Base-by-base conservation (phyloP, 1,140 invertebrate genomes). In the Microplitis demolitor region DNA sequence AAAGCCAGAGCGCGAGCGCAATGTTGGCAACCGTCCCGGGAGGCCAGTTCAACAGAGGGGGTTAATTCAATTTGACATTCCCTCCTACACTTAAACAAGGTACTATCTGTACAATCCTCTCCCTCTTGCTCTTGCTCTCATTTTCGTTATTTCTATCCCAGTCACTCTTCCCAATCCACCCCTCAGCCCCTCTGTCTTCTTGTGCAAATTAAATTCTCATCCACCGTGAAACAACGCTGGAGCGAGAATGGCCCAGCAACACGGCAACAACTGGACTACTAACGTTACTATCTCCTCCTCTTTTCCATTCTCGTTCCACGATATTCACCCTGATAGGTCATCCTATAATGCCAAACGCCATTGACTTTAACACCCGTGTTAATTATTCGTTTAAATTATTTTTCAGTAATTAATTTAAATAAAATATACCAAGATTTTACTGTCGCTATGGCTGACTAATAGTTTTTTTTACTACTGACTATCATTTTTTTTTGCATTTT, bases 1-100 rank as follows among this genome's bases (percentile, higher is more conserved):
- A 45, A 45, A 45, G 39, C 39, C 39, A 45, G 39, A 75, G 74
- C 70, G 72, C 74, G 76, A 80, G 79, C 77, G 78, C 77, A 70
- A 66, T 63, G 71, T 74, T 77, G 77, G 79, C 78, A 80, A 80
- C 79, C 76, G 80, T 86, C 84, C 83, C 83, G 75, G 78, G 82
- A 78, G 84, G 75, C 79, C 70, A 72, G 50, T 71, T 71, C 62
- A 66, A 66, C 51, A 77, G 66, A 72, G 79, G 80, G 69, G 83
- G 84, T 80, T 85, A 85, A 86, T 86, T 86, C 83, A 86, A 86
- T 86, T 86, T 86, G 84, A 86, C 84, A 85, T 84, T 83, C 83
- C 84, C 83, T 81, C 82, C 82, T 82, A 80, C 80, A 81, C 82
- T 86, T 86, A 85, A 86, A 85, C 84, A 85, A 86, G 83, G 78